Evolutionary conservation across 2,888 invertebrate genomes (phyloP).

Genomic region (Stenolophus ochropezus): DNA sequence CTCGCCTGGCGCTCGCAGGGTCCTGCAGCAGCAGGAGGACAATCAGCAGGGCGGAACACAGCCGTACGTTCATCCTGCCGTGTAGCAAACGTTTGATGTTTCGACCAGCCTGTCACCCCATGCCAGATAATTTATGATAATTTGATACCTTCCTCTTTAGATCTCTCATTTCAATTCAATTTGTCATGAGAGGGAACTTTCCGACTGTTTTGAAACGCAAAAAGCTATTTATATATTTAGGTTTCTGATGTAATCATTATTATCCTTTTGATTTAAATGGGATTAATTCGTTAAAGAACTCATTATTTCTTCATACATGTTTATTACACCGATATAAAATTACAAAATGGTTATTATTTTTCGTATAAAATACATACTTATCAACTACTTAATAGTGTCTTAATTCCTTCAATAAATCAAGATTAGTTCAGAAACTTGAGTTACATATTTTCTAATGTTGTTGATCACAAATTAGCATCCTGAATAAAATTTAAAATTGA

Average conservation of each 20-base stretch:
- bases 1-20: constrained; percentile 77
- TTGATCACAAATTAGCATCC: too few species aligned
- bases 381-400: too few species aligned
- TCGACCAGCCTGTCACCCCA: constrained; percentile 33
- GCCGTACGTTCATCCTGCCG: not conserved
- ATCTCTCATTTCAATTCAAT: constrained; percentile 46
- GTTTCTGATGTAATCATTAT: not conserved
- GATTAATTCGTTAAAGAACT: too few species aligned
- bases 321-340: not conserved
- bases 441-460: too few species aligned
- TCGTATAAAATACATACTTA: too few species aligned
- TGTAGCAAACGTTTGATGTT: not conserved
- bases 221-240: constrained; percentile 25
- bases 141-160: constrained; percentile 59
- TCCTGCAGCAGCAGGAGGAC: constrained; percentile 66
- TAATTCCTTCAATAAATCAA: too few species aligned
- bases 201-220: constrained; percentile 30
- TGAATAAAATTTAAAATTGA: too few species aligned
- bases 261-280: not conserved
- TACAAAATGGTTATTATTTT: not conserved
- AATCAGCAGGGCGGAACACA: constrained; percentile 37
- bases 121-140: constrained; percentile 58
- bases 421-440: too few species aligned
- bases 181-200: constrained; percentile 33
- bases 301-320: not conserved